phyloP scores from a whole-genome alignment of 2,797 vertebrate genomes.

The Poecile montanus region DNA sequence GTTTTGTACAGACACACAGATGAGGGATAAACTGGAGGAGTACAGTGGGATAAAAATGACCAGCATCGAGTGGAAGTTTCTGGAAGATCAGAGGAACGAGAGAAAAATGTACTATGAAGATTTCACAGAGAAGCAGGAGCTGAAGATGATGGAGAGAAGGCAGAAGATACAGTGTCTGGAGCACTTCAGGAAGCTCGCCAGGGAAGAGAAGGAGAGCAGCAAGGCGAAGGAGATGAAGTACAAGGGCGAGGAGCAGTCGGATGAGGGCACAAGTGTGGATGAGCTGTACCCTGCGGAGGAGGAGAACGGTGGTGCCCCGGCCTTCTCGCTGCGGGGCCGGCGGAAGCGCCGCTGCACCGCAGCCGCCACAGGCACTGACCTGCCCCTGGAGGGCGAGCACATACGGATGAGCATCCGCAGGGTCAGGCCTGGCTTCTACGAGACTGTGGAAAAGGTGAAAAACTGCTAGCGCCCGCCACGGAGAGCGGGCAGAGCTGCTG shows the following conservation, averaged over 20 bases:
- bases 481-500: conserved; percentile 31
- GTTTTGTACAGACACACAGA: conserved; percentile 51
- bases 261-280: conserved; percentile 45
- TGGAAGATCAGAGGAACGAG: conserved; percentile 69
- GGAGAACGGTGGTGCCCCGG: conserved; percentile 16
- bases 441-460: conserved; percentile 72
- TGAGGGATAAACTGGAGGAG: conserved; percentile 68
- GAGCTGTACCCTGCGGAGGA: conserved; percentile 10
- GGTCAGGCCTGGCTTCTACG: conserved; percentile 72
- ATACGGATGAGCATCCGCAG: conserved; percentile 73
- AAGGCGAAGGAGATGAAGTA: conserved; percentile 29
- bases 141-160: conserved; percentile 67
- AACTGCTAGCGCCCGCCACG: conserved; percentile 30
- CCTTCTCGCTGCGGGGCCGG: conserved; percentile 60
- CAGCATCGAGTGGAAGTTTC: conserved; percentile 70
- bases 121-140: conserved; percentile 65
- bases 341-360: conserved; percentile 57
- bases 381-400: conserved; percentile 66
- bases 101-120: conserved; percentile 72
- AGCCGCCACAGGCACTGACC: rapidly evolving
- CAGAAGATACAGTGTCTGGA: conserved; percentile 68
- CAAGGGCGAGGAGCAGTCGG: conserved; percentile 27
- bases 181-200: conserved; percentile 66
- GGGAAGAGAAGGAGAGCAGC: conserved; percentile 60
- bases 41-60: conserved; percentile 72